phyloP scores from a whole-genome alignment of 2,797 vertebrate species.

The Rhincodon typus region DNA sequence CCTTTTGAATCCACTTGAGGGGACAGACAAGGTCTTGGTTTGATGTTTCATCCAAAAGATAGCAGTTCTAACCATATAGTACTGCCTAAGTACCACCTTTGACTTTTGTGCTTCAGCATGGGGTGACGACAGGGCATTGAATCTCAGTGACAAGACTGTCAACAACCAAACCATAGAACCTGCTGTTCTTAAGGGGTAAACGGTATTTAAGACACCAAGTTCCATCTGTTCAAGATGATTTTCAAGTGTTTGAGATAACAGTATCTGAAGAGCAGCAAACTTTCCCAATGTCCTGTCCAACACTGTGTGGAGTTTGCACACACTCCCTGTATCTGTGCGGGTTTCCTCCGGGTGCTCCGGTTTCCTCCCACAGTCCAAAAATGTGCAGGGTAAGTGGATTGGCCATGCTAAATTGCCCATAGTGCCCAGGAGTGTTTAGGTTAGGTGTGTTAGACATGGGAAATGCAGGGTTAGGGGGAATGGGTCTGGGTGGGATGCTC shows the following conservation, averaged over 20 bases:
- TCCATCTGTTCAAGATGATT: background rate
- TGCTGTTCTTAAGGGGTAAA: too few relatives aligned
- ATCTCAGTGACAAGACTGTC: too few relatives aligned
- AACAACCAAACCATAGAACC: background rate
- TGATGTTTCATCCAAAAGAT: background rate
- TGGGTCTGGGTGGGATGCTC: too few relatives aligned
- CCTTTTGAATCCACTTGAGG: background rate
- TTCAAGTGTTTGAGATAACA: background rate
- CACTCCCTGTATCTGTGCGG: too few relatives aligned
- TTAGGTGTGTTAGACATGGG: too few relatives aligned
- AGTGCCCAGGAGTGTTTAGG: too few relatives aligned
- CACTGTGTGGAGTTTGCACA: background rate
- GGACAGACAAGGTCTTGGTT: background rate
- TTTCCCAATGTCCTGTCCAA: background rate
- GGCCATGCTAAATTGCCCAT: too few relatives aligned
- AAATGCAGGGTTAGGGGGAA: too few relatives aligned
- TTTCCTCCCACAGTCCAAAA: too few relatives aligned
- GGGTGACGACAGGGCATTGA: background rate
- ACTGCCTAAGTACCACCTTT: background rate
- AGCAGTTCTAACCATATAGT: too few relatives aligned
- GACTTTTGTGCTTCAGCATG: background rate
- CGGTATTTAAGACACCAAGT: background rate
- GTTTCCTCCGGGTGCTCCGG: too few relatives aligned
- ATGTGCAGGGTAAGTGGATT: too few relatives aligned
- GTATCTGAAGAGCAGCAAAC: background rate